phyloP scores from a whole-genome alignment of 2,888 invertebrate genomes.

The Aphrophora alni region DNA sequence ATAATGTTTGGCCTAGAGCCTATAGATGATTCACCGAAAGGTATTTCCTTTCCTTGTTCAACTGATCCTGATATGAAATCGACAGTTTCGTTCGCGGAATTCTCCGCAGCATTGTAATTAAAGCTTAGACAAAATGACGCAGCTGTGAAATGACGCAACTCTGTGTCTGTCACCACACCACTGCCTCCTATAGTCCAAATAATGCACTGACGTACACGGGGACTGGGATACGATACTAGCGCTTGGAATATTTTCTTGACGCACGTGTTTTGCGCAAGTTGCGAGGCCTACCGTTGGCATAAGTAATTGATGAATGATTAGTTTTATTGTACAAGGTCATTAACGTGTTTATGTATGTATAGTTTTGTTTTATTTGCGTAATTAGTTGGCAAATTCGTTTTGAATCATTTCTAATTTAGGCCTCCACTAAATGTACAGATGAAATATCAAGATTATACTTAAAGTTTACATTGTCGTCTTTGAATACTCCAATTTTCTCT shows the following conservation, averaged over 20 bases:
- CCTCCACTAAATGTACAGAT: no score
- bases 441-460: no score
- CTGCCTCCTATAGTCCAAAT: background rate
- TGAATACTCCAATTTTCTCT: no score
- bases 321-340: background rate
- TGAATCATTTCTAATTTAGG: no score
- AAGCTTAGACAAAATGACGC: background rate
- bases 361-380: no score
- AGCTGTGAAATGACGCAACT: background rate
- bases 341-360: background rate
- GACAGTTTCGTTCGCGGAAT: background rate
- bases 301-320: background rate
- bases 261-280: constrained; percentile 1
- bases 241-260: background rate
- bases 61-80: background rate
- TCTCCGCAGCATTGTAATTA: background rate
- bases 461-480: no score
- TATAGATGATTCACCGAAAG: background rate
- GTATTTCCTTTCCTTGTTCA: background rate
- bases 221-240: background rate
- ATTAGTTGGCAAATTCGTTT: no score
- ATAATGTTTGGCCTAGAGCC: background rate
- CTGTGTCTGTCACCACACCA: background rate
- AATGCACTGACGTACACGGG: background rate
- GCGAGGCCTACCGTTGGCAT: background rate